A percentile compares a stretch with the other conserved stretches of the same genome.
These are phyloP conservation scores for Hydrozoanthus tunicans DNA, from an alignment of 64 coral and sea anemone species.

Conservation along the genomic window DNA sequence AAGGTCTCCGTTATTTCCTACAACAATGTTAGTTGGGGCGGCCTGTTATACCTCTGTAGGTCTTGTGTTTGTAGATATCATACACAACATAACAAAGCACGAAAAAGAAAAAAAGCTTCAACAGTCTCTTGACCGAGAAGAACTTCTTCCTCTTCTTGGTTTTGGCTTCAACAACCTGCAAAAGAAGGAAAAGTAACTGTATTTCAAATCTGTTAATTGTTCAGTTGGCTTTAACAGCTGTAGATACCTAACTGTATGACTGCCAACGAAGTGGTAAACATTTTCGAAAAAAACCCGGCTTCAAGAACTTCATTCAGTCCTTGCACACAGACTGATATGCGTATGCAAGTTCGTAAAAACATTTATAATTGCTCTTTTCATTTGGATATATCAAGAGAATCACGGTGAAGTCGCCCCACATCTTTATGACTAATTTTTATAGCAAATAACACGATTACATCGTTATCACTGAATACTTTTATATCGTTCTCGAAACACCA, in stretches of 20 bases:
- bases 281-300: no score
- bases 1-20: not conserved
- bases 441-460: no score
- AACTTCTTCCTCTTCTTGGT: conserved; percentile 27
- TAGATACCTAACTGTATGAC: not conserved
- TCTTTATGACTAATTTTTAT: no score
- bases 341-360: no score
- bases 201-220: not conserved
- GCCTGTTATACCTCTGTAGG: conserved; percentile 73
- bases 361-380: no score
- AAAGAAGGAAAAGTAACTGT: not conserved
- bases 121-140: conserved; percentile 75
- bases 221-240: not conserved
- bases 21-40: not conserved
- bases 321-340: no score
- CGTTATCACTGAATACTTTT: no score
- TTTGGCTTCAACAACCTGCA: conserved; percentile 67
- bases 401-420: no score
- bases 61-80: conserved; percentile 87
- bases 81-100: conserved; percentile 49
- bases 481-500: no score
- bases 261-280: not conserved
- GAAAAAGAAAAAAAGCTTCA: conserved; percentile 75
- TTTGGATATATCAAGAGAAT: no score
- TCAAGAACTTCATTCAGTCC: no score